Percentiles rank a stretch among this genome's conserved stretches.
Evolutionary conservation across 2,888 invertebrate genomes (phyloP).

Genomic region (Coelogynopora nodosa): DNA sequence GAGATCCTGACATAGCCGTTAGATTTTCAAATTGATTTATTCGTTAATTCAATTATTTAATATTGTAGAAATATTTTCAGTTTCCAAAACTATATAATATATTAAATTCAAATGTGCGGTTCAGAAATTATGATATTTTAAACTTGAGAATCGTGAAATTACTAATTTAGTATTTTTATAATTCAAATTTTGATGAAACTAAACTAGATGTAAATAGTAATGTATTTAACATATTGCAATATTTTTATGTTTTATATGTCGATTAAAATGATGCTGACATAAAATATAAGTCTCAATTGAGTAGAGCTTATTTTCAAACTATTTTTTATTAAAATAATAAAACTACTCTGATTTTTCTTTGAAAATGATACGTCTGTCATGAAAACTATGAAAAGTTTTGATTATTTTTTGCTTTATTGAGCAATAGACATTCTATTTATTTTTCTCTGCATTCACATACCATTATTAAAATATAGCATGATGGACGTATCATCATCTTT

Average conservation of each 20-base stretch:
- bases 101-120: background rate
- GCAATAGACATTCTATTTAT: constrained; percentile 26
- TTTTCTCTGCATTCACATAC: constrained; percentile 27
- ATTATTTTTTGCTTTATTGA: constrained; percentile 24
- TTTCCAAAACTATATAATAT: constrained; percentile 25
- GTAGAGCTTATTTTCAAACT: constrained; percentile 21
- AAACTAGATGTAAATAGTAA: constrained; percentile 27
- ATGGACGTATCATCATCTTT: too few relatives aligned
- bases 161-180: constrained; percentile 12
- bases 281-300: constrained; percentile 27
- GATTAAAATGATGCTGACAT: background rate
- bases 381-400: constrained; percentile 20
- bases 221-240: constrained; percentile 10
- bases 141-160: constrained; percentile 24
- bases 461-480: background rate
- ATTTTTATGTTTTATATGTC: constrained; percentile 28
- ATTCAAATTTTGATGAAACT: constrained; percentile 13
- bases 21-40: constrained; percentile 24
- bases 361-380: constrained; percentile 15
- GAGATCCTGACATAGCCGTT: constrained; percentile 19
- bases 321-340: constrained; percentile 27
- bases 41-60: constrained; percentile 25
- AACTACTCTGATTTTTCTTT: constrained; percentile 29
- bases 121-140: constrained; percentile 28
- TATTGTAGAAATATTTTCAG: constrained; percentile 15